Evolutionary conservation across 2,797 vertebrate genomes (phyloP).

Genomic region (Sphenopsis melanotis): DNA sequence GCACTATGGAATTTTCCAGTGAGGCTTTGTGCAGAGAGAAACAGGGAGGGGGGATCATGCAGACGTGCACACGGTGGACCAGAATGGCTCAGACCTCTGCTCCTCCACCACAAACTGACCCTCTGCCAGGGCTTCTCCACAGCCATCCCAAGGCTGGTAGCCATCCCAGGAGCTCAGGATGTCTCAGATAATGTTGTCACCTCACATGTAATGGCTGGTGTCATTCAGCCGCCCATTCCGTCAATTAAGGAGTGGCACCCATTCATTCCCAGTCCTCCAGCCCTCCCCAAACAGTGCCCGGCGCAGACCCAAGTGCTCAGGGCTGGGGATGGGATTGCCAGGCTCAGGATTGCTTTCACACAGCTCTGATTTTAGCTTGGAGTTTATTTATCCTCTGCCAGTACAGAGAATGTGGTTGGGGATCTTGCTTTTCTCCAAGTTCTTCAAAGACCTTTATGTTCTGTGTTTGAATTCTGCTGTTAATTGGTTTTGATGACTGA

Average conservation of each 20-base stretch:
- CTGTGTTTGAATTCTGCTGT: slow-evolving; percentile 53
- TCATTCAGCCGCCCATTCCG: neutral
- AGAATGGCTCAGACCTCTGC: neutral
- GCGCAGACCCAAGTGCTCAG: neutral
- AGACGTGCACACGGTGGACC: neutral
- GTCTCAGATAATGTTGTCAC: neutral
- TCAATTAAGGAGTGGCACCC: slow-evolving; percentile 6
- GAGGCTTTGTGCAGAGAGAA: neutral
- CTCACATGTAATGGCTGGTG: neutral
- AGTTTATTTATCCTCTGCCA: slow-evolving; percentile 36
- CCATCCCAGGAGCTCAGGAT: neutral
- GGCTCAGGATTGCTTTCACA: neutral
- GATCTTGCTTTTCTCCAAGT: slow-evolving; percentile 41
- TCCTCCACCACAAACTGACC: neutral
- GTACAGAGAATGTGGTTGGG: slow-evolving; percentile 15
- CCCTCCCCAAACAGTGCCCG: rapidly evolving
- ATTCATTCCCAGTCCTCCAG: neutral
- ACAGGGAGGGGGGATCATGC: neutral
- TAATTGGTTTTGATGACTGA: slow-evolving; percentile 61
- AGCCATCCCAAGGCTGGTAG: neutral
- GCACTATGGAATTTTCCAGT: slow-evolving; percentile 33
- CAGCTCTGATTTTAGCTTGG: neutral
- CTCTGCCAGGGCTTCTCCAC: neutral
- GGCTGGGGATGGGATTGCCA: neutral
- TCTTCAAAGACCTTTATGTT: slow-evolving; percentile 63